A percentile compares a stretch with the other conserved stretches of the same genome.
Evolutionary conservation across 2,797 vertebrate species (phyloP).

Genomic region (Microctenopoma stevenorrisi): DNA sequence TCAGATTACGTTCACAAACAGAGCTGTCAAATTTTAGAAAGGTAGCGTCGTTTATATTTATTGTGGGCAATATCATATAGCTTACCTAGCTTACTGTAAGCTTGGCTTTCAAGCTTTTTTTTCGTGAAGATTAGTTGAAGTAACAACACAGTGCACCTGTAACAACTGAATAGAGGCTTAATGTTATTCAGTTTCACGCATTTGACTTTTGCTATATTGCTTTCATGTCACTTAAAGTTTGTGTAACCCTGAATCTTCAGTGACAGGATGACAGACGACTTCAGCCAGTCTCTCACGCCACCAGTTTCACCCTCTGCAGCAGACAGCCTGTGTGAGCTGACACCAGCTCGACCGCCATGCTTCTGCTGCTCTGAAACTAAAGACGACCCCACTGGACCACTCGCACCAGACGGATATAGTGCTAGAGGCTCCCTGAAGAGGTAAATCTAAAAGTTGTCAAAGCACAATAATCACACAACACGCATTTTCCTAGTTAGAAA

Average conservation of each 20-base stretch:
- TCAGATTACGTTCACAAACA: no score
- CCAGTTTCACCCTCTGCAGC: slow-evolving; percentile 84
- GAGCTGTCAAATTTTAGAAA: no score
- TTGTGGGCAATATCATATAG: no score
- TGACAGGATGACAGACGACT: slow-evolving; percentile 85
- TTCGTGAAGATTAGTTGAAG: not conserved
- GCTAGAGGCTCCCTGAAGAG: slow-evolving; percentile 90
- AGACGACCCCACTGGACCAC: slow-evolving; percentile 76
- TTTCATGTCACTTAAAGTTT: not conserved
- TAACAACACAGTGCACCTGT: not conserved
- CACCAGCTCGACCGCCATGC: slow-evolving; percentile 76
- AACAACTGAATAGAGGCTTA: no score
- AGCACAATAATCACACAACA: not conserved
- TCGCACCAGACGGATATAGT: slow-evolving; percentile 88
- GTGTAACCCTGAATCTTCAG: slow-evolving; percentile 8
- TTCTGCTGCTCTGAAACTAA: slow-evolving; percentile 88
- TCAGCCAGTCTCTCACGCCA: slow-evolving; percentile 82
- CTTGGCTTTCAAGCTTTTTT: not conserved
- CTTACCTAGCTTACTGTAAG: not conserved
- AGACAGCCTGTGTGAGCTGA: slow-evolving; percentile 82
- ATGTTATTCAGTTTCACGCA: no score
- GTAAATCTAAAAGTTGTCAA: slow-evolving; percentile 70
- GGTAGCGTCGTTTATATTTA: no score
- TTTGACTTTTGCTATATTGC: no score
- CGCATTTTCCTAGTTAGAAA: not conserved